phyloP scores from a whole-genome alignment of 2,113 vertebrate genomes.

The Brachypteracias leptosomus region DNA sequence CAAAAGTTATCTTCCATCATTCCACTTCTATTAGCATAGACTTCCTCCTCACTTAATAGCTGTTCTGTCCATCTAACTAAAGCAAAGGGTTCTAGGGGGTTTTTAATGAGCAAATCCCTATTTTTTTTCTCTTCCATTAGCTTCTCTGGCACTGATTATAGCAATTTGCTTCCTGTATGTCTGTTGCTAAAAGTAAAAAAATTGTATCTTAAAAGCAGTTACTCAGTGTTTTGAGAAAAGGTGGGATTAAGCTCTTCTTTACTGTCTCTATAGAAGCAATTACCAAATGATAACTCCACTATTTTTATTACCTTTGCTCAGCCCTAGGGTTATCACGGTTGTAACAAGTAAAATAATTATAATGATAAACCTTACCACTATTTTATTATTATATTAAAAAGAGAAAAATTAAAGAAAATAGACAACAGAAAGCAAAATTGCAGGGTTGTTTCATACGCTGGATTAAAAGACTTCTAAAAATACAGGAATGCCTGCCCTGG shows the following conservation, averaged over 20 bases:
- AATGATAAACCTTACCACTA: background rate
- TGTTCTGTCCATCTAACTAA: background rate
- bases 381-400: background rate
- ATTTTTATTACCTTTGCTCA: background rate
- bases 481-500: background rate
- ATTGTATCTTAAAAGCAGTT: background rate
- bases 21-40: background rate
- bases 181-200: background rate
- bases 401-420: background rate
- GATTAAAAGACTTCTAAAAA: background rate
- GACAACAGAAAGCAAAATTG: background rate
- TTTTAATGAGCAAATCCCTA: too few relatives aligned
- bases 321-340: background rate
- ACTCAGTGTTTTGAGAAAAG: background rate
- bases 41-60: background rate
- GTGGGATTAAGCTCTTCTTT: background rate
- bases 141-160: background rate
- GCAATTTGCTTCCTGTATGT: background rate
- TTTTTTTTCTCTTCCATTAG: background rate
- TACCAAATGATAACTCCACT: background rate
- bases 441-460: background rate
- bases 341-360: background rate
- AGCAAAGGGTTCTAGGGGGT: background rate
- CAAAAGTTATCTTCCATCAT: background rate
- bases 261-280: background rate